Conservation (phyloP, 2,888 invertebrate species). For the Cosmia trapezina region DNA sequence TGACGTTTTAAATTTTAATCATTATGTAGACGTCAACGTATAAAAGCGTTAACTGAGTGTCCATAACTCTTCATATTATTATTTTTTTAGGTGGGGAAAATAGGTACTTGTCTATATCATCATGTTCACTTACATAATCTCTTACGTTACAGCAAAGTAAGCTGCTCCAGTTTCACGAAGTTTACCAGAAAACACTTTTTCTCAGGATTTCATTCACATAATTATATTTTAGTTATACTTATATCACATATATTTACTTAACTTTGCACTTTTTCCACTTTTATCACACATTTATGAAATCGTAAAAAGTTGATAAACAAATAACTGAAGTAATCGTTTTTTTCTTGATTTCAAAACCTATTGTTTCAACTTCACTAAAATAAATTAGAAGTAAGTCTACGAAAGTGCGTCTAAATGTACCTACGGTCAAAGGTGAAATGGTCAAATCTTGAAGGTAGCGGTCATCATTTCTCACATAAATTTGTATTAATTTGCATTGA, state of each 20-base stretch:
- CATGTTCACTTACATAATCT: conserved; percentile 14
- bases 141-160: too few species aligned
- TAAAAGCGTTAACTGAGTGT: too few species aligned
- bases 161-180: background rate
- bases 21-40: background rate
- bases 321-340: background rate
- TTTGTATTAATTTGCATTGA: conserved; percentile 79
- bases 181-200: background rate
- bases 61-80: background rate
- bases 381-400: background rate
- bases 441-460: conserved; percentile 71
- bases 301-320: background rate
- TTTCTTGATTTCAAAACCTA: background rate
- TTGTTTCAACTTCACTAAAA: background rate
- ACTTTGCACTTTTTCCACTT: conserved; percentile 5
- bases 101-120: background rate
- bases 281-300: conserved; percentile 1
- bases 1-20: background rate
- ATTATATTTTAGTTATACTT: too few species aligned
- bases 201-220: background rate
- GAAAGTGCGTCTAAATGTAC: conserved; percentile 57
- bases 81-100: background rate
- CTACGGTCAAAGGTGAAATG: conserved; percentile 76
- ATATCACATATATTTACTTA: background rate
- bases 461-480: conserved; percentile 85